phyloP scores from a whole-genome alignment of 2,888 invertebrate species.

The Dolichopus griseipennis region DNA sequence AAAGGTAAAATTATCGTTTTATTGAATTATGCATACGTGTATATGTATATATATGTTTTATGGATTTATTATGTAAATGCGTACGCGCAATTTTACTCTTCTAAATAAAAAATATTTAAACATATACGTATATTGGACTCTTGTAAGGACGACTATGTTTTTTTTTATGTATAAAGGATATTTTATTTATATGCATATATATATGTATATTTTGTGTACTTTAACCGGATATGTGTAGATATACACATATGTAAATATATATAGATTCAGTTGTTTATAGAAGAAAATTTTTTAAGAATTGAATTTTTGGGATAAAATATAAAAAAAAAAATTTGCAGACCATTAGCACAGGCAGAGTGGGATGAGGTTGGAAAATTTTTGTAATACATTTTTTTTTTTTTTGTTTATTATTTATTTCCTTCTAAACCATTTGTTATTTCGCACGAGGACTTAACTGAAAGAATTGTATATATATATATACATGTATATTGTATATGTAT shows the following conservation, averaged over 20 bases:
- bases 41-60: slow-evolving; percentile 23
- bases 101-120: neutral
- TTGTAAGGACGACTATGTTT: neutral
- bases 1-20: slow-evolving; percentile 22
- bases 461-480: too few relatives aligned
- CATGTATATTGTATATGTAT: too few relatives aligned
- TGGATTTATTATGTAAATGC: slow-evolving; percentile 23
- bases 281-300: neutral
- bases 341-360: neutral
- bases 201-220: too few relatives aligned
- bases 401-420: neutral
- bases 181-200: neutral
- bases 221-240: neutral
- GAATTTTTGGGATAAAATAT: neutral
- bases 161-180: neutral
- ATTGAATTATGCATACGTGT: slow-evolving; percentile 24
- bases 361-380: neutral
- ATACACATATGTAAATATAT: neutral
- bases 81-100: slow-evolving; percentile 21
- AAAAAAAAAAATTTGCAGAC: neutral
- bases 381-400: neutral
- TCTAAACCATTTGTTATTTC: slow-evolving; percentile 8
- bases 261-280: neutral
- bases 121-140: neutral
- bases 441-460: slow-evolving; percentile 3